Base-by-base conservation (phyloP, 2,888 invertebrate genomes). In the Tetropium fuscum region DNA sequence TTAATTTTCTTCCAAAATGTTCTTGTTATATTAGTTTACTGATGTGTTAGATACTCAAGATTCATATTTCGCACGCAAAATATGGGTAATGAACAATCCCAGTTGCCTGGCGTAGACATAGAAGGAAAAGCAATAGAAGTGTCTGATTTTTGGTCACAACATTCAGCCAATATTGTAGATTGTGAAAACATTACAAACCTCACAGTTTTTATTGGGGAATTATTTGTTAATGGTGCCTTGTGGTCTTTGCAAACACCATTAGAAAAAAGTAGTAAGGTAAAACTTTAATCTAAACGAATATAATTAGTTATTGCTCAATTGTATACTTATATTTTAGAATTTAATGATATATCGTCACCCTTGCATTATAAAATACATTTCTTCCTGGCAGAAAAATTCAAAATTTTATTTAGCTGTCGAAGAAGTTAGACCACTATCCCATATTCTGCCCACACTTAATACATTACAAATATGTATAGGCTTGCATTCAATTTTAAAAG, bases 271-370 rank as follows among this genome's bases (percentile, higher is more conserved):
- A 89, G 91, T 10, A 93, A 92, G 83, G 93, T 93, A 80, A 19
- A 34, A 8, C 13, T 18, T 16, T 41, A 27, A 10, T 30, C 6
- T 13, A 7, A 13, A 1, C 6, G 22, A 43, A 6, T 8, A 5
- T 3, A 20, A 19, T 4, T 18, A 16, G 1, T 44, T 10, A 6
- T 44, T n/a, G 5, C 10, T 22, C n/a, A 13, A 16, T 11, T 32
- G 32, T 40, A 20, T 45, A 25, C 15, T 61, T 44, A 53, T 57
- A 57, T 85, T 87, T 53, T 81, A 95, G 95, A 93, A 93, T 83
- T 84, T 95, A 59, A 90, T 92, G 84, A 87, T 93, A 55, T 90
- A 93, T 80, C 88, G 95, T 0, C 95, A 96, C 82, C 96, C 96
- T 0, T 90, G 89, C 72, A 93, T 96, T 69, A 81, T 95, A 7